A percentile compares a stretch with the other conserved stretches of the same genome.
phyloP scores from a whole-genome alignment of 2,113 vertebrate species.

The Megaptera novaeangliae region DNA sequence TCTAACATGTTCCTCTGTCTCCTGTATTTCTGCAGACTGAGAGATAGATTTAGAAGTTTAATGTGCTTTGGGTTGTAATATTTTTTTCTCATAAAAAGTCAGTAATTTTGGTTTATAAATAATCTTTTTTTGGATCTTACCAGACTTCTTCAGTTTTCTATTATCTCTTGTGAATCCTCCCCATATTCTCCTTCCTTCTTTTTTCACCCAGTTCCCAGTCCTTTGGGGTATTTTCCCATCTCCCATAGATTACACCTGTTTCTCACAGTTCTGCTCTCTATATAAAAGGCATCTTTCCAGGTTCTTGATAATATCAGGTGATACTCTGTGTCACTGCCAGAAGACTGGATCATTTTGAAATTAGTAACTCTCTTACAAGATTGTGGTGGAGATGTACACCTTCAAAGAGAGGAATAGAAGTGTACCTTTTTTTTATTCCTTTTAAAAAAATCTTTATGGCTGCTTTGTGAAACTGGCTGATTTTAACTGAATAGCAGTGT shows the following conservation, averaged over 20 bases:
- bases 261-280: background rate
- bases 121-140: background rate
- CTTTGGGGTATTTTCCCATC: background rate
- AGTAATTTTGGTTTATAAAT: background rate
- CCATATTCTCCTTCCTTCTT: background rate
- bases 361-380: background rate
- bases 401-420: background rate
- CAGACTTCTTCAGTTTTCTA: background rate
- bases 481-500: background rate
- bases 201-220: background rate
- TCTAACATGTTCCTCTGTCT: background rate
- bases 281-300: background rate
- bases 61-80: background rate
- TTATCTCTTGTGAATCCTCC: background rate
- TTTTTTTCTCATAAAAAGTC: background rate
- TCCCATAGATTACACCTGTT: background rate
- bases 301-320: background rate
- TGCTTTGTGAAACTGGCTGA: background rate
- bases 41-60: background rate
- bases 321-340: background rate
- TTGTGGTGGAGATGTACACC: background rate
- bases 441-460: background rate
- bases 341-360: background rate
- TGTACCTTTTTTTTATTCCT: background rate
- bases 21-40: background rate